Percentiles rank a stretch among this genome's conserved stretches.
These are phyloP conservation scores for Bellardia pandia DNA, from an alignment of 2,888 invertebrate species.

Conservation along the genomic window DNA sequence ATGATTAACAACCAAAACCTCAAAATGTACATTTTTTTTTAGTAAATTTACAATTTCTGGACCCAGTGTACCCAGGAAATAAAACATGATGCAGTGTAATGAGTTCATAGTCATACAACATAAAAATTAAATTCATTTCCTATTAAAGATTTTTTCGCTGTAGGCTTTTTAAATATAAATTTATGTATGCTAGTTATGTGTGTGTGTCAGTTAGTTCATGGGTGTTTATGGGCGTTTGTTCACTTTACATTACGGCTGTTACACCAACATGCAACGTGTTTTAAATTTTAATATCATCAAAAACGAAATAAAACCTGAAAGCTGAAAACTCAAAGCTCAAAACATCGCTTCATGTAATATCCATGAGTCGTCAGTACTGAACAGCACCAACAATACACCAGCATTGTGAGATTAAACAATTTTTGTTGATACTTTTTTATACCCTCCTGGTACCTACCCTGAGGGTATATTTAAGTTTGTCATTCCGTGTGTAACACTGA, in stretches of 20 bases:
- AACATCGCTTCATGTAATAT: background rate
- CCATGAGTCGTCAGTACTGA: background rate
- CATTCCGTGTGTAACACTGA: no score
- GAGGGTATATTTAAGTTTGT: no score
- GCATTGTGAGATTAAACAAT: background rate
- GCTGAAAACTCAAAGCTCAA: constrained; percentile 22
- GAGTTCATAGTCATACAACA: constrained; percentile 16
- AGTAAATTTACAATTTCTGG: background rate
- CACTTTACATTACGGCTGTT: constrained; percentile 29
- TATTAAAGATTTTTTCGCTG: constrained; percentile 32
- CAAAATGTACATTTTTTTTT: background rate
- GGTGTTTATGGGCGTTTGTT: constrained; percentile 45
- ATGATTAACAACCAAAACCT: no score
- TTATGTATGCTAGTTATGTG: background rate
- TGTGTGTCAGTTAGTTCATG: background rate
- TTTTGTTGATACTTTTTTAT: constrained; percentile 5
- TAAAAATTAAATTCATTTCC: constrained; percentile 23
- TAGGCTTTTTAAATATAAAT: constrained; percentile 13
- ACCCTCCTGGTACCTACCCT: no score
- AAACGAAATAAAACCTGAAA: constrained; percentile 2
- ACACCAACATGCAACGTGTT: constrained; percentile 56
- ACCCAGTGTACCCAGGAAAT: constrained; percentile 3
- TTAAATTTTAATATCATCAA: constrained; percentile 49
- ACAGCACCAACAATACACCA: background rate
- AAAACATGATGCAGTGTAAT: constrained; percentile 19